phyloP scores from a whole-genome alignment of 1,140 invertebrate genomes.

The Diuraphis noxia region DNA sequence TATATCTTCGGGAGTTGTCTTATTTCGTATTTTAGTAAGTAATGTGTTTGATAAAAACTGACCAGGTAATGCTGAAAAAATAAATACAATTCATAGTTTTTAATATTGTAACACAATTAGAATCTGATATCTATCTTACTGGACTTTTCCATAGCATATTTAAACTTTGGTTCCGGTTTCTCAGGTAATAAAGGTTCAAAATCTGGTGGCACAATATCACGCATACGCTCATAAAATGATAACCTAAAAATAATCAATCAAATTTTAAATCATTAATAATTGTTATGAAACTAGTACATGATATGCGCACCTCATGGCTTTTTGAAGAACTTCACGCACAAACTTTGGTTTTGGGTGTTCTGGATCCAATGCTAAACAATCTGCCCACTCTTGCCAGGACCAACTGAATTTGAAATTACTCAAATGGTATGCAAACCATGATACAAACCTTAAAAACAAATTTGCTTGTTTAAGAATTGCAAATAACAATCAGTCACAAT shows the following conservation, averaged over 20 bases:
- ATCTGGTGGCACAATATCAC: slow-evolving; percentile 86
- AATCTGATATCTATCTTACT: slow-evolving; percentile 66
- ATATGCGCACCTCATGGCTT: slow-evolving; percentile 76
- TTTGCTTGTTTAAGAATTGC: neutral
- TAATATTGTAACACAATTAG: neutral
- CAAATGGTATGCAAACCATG: slow-evolving; percentile 98
- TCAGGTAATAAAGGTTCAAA: slow-evolving; percentile 84
- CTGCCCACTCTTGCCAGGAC: slow-evolving; percentile 97
- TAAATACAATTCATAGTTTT: neutral
- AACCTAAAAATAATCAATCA: slow-evolving; percentile 67
- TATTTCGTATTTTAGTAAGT: slow-evolving; percentile 81
- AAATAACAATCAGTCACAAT: neutral
- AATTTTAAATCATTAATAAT: neutral
- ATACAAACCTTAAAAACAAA: slow-evolving; percentile 72
- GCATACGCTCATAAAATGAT: slow-evolving; percentile 92
- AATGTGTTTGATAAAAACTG: slow-evolving; percentile 64
- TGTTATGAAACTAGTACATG: slow-evolving; percentile 45
- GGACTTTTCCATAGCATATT: slow-evolving; percentile 79
- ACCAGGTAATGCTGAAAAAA: slow-evolving; percentile 68
- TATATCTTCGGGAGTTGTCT: slow-evolving; percentile 88
- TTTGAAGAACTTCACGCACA: slow-evolving; percentile 87
- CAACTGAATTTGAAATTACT: slow-evolving; percentile 99
- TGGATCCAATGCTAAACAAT: slow-evolving; percentile 78
- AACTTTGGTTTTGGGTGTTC: slow-evolving; percentile 96
- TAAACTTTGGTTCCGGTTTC: slow-evolving; percentile 77